Percentiles rank a stretch among this genome's conserved stretches.
Evolutionary conservation across 2,888 invertebrate genomes (phyloP).

Genomic region (Mayetiola destructor): DNA sequence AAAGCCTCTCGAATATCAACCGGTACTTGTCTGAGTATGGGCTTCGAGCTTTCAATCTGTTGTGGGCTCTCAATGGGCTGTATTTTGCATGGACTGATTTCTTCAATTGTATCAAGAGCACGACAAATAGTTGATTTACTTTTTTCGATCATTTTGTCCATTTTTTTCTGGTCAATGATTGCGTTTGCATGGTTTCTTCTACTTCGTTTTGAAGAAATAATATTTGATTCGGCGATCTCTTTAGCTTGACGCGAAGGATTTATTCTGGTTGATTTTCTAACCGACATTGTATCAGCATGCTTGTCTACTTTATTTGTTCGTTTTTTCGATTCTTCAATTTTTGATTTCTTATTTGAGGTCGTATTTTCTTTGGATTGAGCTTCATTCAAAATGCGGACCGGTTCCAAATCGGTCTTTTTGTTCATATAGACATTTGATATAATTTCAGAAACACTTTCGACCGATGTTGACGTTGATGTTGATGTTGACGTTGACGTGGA

Average conservation of each 20-base stretch:
- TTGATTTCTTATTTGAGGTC: no score
- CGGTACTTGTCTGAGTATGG: neutral
- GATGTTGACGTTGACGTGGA: constrained; percentile 30
- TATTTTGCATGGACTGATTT: constrained; percentile 7
- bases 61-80: neutral
- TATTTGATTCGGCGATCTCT: neutral
- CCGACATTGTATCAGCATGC: neutral
- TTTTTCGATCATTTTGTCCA: neutral
- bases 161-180: no score
- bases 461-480: no score
- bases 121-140: neutral
- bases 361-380: no score
- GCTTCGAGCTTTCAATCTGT: neutral
- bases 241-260: constrained; percentile 1
- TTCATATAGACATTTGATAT: no score
- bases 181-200: no score
- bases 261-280: neutral
- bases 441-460: no score
- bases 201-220: neutral
- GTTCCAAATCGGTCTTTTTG: no score
- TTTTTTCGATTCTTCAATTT: constrained; percentile 24
- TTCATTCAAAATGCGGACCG: no score
- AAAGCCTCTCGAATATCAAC: neutral
- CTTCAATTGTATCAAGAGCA: neutral
- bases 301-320: neutral